These are phyloP conservation scores for Hafferia zeledoni DNA, from an alignment of 2,797 vertebrate species.

Conservation along the genomic window DNA sequence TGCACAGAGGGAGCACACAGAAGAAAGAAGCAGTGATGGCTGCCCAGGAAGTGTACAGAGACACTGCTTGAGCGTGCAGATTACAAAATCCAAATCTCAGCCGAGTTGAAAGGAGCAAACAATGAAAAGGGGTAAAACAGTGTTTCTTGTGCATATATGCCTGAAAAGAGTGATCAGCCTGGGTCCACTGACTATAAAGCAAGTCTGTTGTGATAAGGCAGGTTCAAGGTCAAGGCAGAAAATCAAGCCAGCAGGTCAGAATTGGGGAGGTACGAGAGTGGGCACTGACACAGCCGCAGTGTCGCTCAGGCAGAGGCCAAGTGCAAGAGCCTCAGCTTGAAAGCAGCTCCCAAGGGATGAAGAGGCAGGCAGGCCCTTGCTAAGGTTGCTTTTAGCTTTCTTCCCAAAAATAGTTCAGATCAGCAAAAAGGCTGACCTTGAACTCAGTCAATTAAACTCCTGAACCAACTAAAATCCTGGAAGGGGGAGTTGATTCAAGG, in stretches of 20 bases:
- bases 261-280: not conserved
- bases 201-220: not conserved
- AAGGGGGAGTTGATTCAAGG: not conserved
- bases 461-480: not conserved
- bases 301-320: not conserved
- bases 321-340: not conserved
- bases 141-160: not conserved
- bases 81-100: not conserved
- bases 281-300: not conserved
- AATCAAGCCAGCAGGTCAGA: not conserved
- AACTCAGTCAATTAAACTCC: not conserved
- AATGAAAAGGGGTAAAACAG: not conserved
- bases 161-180: not conserved
- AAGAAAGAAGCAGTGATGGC: not conserved
- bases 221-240: not conserved
- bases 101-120: not conserved
- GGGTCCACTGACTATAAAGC: not conserved
- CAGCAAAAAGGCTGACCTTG: slow-evolving; percentile 22
- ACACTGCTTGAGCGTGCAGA: not conserved
- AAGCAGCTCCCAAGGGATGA: not conserved
- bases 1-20: not conserved
- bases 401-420: not conserved
- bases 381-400: not conserved
- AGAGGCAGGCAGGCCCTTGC: not conserved
- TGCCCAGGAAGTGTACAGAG: not conserved